Evolutionary conservation across 1,140 invertebrate species (phyloP).

Genomic region (Calephelis nemesis): DNA sequence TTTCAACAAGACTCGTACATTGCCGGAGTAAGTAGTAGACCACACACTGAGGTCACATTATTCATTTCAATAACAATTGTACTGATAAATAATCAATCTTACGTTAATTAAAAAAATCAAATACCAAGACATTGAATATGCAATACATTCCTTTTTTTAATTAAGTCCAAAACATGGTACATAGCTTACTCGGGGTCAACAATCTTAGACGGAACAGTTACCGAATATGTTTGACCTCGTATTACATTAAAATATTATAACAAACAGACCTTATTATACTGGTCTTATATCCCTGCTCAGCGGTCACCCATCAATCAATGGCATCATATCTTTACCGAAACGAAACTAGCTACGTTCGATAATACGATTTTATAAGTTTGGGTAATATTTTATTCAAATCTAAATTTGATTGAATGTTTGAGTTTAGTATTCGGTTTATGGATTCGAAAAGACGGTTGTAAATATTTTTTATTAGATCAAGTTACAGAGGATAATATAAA

Average conservation of each 20-base stretch:
- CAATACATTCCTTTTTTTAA: slow-evolving; percentile 70
- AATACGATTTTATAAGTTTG: slow-evolving; percentile 74
- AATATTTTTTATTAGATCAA: slow-evolving; percentile 38
- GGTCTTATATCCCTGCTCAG: slow-evolving; percentile 43
- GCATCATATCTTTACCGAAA: slow-evolving; percentile 72
- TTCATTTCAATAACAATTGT: slow-evolving; percentile 5
- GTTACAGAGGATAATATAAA: slow-evolving; percentile 32
- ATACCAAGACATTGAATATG: slow-evolving; percentile 54
- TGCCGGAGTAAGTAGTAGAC: not conserved
- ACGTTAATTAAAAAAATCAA: slow-evolving; percentile 53
- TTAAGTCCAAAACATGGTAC: slow-evolving; percentile 68
- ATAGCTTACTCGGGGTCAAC: slow-evolving; percentile 64
- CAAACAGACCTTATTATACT: slow-evolving; percentile 22
- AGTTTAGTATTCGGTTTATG: slow-evolving; percentile 51
- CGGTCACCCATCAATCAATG: slow-evolving; percentile 78
- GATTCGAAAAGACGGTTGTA: slow-evolving; percentile 43
- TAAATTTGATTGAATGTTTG: slow-evolving; percentile 72
- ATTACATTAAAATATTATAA: slow-evolving; percentile 24
- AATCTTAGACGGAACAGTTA: slow-evolving; percentile 52
- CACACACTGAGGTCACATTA: slow-evolving; percentile 7
- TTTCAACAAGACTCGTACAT: not conserved
- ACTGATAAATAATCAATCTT: slow-evolving; percentile 26
- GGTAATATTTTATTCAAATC: slow-evolving; percentile 77
- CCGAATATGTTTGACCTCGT: slow-evolving; percentile 38
- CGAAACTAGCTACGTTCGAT: slow-evolving; percentile 56